Percentiles rank a stretch among this genome's conserved stretches.
Evolutionary conservation across 2,888 invertebrate species (phyloP).

Genomic region (Patella caerulea): DNA sequence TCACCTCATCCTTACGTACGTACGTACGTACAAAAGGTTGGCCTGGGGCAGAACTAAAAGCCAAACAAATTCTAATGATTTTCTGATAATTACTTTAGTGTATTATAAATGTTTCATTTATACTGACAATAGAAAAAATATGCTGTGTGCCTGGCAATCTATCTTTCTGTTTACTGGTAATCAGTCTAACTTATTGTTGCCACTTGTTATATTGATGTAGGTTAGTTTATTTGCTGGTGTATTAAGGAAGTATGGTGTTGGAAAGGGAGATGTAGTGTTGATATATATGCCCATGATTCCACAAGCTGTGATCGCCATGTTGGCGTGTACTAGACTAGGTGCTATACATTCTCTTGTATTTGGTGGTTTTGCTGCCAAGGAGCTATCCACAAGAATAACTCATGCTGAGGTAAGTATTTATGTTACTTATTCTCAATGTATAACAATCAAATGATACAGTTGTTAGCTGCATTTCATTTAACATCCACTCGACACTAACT

Average conservation of each 20-base stretch:
- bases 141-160: no score
- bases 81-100: no score
- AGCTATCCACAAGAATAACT: conserved; percentile 87
- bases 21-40: no score
- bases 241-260: conserved; percentile 83
- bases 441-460: not conserved
- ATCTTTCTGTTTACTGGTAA: no score
- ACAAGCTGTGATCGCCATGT: conserved; percentile 89
- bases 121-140: no score
- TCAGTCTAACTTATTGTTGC: no score
- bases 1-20: no score
- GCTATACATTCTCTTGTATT: conserved; percentile 96
- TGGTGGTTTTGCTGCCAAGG: conserved; percentile 91
- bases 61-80: no score
- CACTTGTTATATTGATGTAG: conserved; percentile 69
- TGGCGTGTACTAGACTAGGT: conserved; percentile 89
- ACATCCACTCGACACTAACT: no score
- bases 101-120: no score
- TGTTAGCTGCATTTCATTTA: not conserved
- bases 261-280: conserved; percentile 86
- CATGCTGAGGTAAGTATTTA: conserved; percentile 75
- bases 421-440: not conserved
- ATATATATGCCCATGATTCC: conserved; percentile 97
- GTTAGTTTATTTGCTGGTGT: conserved; percentile 85
- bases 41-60: no score